Evolutionary conservation across 1,140 invertebrate genomes (phyloP), one percentile per base, ranked within the genome.

Genomic region (Monochamus saltuarius): DNA sequence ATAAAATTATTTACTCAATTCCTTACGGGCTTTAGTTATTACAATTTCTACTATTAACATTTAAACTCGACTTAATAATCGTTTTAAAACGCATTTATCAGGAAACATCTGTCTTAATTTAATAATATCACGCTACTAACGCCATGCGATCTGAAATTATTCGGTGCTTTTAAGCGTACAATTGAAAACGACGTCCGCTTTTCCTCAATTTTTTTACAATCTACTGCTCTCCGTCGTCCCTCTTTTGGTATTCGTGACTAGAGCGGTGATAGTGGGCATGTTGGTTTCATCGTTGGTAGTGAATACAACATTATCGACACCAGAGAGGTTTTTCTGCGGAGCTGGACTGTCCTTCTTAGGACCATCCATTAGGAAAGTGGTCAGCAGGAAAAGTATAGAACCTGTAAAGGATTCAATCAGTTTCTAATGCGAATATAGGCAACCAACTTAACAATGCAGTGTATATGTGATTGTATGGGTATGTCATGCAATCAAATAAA

Each of bases 311-410:
- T 84, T 84, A 46, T 83, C 82, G 58, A 80, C 78, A 7, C 78
- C 80, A 9, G 56, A 22, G 0, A 69, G 35, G 9, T 66, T 57
- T 54, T 75, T 74, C 22, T 67, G 60, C 9, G 66, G 54, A 58
- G 70, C 67, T 4, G 63, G 40, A 7, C 62, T 52, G 43, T 56
- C 34, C 53, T 56, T 53, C 43, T 74, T 62, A 14, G 81, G 78
- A 2, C 82, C 84, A 43, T 85, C 85, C 86, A 89, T 88, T 7
- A 88, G 74, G 76, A 88, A 87, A 80, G 87, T 86, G 9, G 86
- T 87, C 0, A 84, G 71, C 47, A 89, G 80, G 78, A 89, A 89
- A 73, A 89, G 79, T 34, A 88, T 79, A 46, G 86, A 87, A 77
- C 87, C 87, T 88, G 46, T n/a, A n/a, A n/a, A n/a, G n/a, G n/a